phyloP scores from a whole-genome alignment of 2,113 vertebrate species.

The Siniperca knerii region DNA sequence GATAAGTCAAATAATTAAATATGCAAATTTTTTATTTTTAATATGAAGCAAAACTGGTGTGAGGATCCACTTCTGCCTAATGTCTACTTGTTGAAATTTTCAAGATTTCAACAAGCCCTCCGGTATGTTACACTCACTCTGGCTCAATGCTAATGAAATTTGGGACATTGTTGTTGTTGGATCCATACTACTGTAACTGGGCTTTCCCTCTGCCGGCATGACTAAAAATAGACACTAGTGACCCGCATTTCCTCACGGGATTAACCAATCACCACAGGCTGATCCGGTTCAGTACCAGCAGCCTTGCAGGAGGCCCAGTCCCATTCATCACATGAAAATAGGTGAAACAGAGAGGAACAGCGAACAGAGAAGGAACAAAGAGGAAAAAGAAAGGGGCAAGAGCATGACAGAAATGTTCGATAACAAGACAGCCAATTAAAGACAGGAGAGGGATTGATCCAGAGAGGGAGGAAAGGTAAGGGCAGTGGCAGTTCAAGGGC shows the following conservation, averaged over 20 bases:
- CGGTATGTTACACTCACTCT: neutral
- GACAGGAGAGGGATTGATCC: conserved; percentile 39
- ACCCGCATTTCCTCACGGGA: conserved; percentile 75
- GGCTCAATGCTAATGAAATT: conserved; percentile 1
- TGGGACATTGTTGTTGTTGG: neutral
- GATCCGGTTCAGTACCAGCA: conserved; percentile 62
- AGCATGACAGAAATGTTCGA: conserved; percentile 5
- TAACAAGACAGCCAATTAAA: conserved; percentile 63
- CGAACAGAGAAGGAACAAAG: conserved; percentile 8
- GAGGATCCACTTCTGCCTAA: no score
- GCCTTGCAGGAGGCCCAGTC: conserved; percentile 35
- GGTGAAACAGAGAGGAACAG: conserved; percentile 41
- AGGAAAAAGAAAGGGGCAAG: neutral
- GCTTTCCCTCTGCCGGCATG: conserved; percentile 29
- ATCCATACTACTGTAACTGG: conserved; percentile 51
- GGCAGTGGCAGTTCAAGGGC: conserved; percentile 9
- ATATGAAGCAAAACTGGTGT: neutral
- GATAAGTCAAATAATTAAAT: neutral
- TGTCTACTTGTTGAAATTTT: neutral
- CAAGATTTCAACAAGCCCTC: neutral
- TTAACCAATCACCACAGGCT: conserved; percentile 62
- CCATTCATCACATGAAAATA: conserved; percentile 61
- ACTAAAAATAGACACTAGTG: conserved; percentile 70
- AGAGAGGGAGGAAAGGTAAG: conserved; percentile 11
- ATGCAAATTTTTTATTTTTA: no score